Conservation (phyloP, 2,113 vertebrate genomes). For the Plestiodon gilberti region DNA sequence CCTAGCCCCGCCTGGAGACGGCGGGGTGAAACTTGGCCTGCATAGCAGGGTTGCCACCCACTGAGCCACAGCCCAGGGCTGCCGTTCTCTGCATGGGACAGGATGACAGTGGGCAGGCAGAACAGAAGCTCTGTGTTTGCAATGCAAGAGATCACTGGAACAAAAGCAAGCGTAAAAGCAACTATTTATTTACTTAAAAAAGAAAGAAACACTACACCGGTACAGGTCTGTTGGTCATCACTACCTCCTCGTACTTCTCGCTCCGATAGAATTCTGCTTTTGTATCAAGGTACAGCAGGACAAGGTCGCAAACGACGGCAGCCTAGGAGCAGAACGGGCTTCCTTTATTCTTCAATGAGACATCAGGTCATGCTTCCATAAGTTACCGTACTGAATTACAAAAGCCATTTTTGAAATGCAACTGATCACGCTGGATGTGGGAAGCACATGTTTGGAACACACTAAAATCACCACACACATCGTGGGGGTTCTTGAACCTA, state of each 20-base stretch:
- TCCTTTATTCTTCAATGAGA: not conserved
- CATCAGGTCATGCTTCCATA: too few relatives aligned
- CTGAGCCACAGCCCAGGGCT: too few relatives aligned
- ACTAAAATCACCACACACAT: not conserved
- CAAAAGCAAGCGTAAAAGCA: too few relatives aligned
- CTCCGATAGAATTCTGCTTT: slow-evolving; percentile 77
- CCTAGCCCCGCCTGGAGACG: too few relatives aligned
- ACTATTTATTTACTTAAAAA: too few relatives aligned
- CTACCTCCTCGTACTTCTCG: slow-evolving; percentile 79
- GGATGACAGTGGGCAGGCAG: too few relatives aligned
- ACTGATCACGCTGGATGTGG: not conserved
- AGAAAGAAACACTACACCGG: too few relatives aligned
- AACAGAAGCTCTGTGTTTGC: not conserved
- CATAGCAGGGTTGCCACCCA: too few relatives aligned
- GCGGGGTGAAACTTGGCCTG: too few relatives aligned
- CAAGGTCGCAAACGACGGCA: slow-evolving; percentile 78
- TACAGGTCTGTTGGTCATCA: not conserved
- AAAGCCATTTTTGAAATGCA: not conserved
- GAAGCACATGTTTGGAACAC: not conserved
- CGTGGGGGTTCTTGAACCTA: not conserved
- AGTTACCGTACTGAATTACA: not conserved
- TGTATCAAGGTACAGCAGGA: slow-evolving; percentile 77
- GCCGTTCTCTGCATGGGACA: not conserved
- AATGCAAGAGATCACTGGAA: not conserved
- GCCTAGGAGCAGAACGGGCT: slow-evolving; percentile 55